Base-by-base conservation (phyloP, 2,888 invertebrate genomes). In the Polyommatus iphigenia region DNA sequence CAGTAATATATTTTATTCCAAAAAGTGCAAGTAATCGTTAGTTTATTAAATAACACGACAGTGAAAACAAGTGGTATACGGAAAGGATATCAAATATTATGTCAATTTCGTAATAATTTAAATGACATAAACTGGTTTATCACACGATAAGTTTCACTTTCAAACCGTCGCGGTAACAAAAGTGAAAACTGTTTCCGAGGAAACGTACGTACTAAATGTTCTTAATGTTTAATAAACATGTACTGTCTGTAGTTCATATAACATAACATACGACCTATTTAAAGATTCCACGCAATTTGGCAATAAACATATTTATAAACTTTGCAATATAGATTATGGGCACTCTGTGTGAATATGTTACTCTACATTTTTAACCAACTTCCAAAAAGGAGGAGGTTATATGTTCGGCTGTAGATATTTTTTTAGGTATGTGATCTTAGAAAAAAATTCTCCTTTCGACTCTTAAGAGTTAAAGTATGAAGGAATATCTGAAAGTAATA, bases 151-250 rank as follows among this genome's bases (percentile, higher is more conserved):
- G 79, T 81, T 81, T 81, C 81, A 79, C 82, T 81, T 82, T 81
- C 80, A 77, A 46, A 18, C 54, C 6, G 18, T 78, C 78, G 72
- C 73, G 72, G 71, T 75, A 76, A 77, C 46, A 80, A 81, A 81
- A 81, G 81, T 82, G 82, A 82, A 82, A 82, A 79, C 78, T 36
- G 77, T 77, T 54, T 77, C 72, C 32, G 59, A 77, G 77, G 77
- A 77, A 77, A 54, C 72, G 77, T 72, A 72, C 75, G 50, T 54
- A 71, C 72, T 77, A 32, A 57, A 75, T 75, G 29, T 75, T 75
- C 50, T 75, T 54, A 24, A 75, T 32, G 75, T 75, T 75, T 75
- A 54, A 29, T 75, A 50, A 75, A 54, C 50, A 50, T 50, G 54
- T 20, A 20, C 67, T 29, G 15, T 67, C 29, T 32, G 10, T 59